Base-by-base conservation (phyloP, 2,888 invertebrate genomes). In the Tachina fera region DNA sequence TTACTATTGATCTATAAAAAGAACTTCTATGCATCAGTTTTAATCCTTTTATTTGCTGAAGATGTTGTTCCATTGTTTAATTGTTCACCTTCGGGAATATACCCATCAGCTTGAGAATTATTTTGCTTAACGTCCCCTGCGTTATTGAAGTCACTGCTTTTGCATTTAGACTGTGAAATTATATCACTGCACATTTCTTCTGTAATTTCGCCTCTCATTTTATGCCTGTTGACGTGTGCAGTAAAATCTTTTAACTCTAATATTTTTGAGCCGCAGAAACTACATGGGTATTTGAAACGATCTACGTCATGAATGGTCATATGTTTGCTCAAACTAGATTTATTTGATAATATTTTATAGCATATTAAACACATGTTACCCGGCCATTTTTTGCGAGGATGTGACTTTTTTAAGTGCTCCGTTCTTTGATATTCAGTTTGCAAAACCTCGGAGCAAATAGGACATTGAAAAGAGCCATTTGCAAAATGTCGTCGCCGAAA, bases 401-500 rank as follows among this genome's bases (percentile, higher is more conserved):
- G 87, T 10, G n/a, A 47, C n/a, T 41, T 10, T 14, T 84, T 88
- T 14, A 84, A 67, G 61, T 88, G 87, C 49, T 72, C 72, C 3
- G 65, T 76, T 65, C 70, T 78, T 31, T 81, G 84, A 22, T 83
- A 70, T 16, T 67, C 49, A 14, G 86, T 87, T 65, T 22, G 11
- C 1, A 75, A 53, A 53, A 53, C 13, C 13, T 53, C 43, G 5
- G 11, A 0, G 47, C 87, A 88, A 6, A 87, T 10, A 1, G 68
- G 45, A 71, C 87, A 88, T 47, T 86, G 51, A 31, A 76, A 86
- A 8, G 14, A 8, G 13, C 83, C 85, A 5, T 61, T 43, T 0
- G 78, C 72, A 74, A 88, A 88, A 51, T 88, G 87, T 45, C 9
- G 43, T 6, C 84, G 43, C 9, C 81, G 74, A 60, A 88, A 75